These are phyloP conservation scores for Mastomys natalensis DNA, from an alignment of 2,113 vertebrate species.

Conservation along the genomic window DNA sequence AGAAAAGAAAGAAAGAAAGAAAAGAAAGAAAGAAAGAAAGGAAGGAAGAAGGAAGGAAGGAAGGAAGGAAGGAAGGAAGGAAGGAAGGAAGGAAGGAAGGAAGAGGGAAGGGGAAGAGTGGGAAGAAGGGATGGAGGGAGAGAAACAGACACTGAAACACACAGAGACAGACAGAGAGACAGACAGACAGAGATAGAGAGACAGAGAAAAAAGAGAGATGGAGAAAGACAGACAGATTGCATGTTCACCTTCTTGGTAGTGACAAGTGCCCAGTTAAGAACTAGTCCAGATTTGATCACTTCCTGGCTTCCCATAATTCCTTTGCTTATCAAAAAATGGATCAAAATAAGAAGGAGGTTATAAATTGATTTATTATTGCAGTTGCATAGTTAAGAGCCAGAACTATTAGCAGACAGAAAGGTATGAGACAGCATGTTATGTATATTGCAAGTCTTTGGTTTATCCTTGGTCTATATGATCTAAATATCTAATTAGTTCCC, in stretches of 20 bases:
- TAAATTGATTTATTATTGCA: background rate
- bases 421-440: background rate
- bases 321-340: background rate
- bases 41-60: too few relatives aligned
- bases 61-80: too few relatives aligned
- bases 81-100: too few relatives aligned
- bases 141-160: background rate
- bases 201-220: too few relatives aligned
- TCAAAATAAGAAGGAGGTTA: background rate
- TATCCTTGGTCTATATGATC: background rate
- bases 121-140: background rate
- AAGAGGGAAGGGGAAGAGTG: too few relatives aligned
- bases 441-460: background rate
- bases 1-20: accelerated
- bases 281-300: background rate
- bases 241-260: background rate
- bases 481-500: conserved; percentile 20
- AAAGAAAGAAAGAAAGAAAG: too few relatives aligned
- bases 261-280: background rate
- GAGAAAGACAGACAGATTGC: background rate
- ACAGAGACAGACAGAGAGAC: background rate
- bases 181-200: background rate
- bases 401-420: background rate
- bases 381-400: background rate
- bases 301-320: background rate